Evolutionary conservation across 2,888 invertebrate species (phyloP).

Genomic region (Xestoiulus laeticollis): DNA sequence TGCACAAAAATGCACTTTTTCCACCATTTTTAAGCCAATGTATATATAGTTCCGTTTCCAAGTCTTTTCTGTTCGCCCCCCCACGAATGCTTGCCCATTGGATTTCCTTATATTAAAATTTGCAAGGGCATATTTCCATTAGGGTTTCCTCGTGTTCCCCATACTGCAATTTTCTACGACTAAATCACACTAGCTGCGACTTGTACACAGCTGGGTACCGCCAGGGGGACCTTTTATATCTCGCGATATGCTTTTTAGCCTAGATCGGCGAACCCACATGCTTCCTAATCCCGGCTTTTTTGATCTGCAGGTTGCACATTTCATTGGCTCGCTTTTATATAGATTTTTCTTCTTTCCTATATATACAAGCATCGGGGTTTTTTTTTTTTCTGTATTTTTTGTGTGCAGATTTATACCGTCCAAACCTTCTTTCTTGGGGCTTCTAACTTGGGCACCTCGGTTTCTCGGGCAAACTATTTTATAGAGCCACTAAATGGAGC

Average conservation of each 20-base stretch:
- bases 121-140: conserved; percentile 15
- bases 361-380: neutral
- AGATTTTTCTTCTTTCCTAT: neutral
- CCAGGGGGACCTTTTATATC: conserved; percentile 28
- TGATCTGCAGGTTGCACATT: conserved; percentile 11
- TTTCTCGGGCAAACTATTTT: neutral
- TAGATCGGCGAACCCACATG: neutral
- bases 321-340: conserved; percentile 7
- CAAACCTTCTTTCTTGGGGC: neutral
- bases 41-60: neutral
- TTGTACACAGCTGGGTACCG: conserved; percentile 25
- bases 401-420: neutral
- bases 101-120: conserved; percentile 28
- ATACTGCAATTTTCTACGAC: neutral
- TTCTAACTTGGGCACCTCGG: neutral
- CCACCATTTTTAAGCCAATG: neutral
- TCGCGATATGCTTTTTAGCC: conserved; percentile 33
- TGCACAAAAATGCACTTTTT: neutral
- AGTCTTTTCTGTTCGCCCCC: neutral
- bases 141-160: neutral
- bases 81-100: neutral
- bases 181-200: conserved; percentile 11
- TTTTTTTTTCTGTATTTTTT: neutral
- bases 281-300: conserved; percentile 28
- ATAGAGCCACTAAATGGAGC: neutral